Evolutionary conservation across 2,797 vertebrate genomes (phyloP).

Genomic region (Acrossocheilus wenchowensis): DNA sequence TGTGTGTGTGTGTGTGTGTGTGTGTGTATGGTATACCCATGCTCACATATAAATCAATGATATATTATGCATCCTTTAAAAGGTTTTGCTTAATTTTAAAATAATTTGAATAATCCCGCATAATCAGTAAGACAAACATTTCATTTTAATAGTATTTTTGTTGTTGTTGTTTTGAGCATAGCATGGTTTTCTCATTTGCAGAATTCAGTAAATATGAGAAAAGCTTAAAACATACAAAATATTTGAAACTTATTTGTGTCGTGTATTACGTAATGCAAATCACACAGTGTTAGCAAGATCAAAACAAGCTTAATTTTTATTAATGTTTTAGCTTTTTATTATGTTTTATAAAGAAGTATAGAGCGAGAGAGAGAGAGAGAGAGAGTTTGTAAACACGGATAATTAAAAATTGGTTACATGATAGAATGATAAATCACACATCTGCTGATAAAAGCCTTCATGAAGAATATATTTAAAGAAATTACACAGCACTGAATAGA

Average conservation of each 20-base stretch:
- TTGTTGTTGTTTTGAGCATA: background rate
- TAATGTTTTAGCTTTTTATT: background rate
- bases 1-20: too few relatives aligned
- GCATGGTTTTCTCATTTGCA: background rate
- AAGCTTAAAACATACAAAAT: background rate
- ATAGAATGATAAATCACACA: background rate
- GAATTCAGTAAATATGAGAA: background rate
- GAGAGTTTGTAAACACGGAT: background rate
- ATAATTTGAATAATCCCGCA: background rate
- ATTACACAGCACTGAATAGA: background rate
- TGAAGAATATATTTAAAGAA: background rate
- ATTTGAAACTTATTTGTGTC: background rate
- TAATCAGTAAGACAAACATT: background rate
- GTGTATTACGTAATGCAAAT: background rate
- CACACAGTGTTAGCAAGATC: background rate
- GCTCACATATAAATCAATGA: background rate
- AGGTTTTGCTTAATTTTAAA: background rate
- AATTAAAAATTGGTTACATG: background rate
- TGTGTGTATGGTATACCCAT: too few relatives aligned
- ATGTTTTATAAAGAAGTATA: background rate
- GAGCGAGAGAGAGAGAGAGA: background rate
- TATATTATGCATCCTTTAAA: background rate
- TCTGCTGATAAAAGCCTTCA: background rate
- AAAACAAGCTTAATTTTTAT: background rate
- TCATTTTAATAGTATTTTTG: too few relatives aligned